Evolutionary conservation across 2,113 vertebrate genomes (phyloP).

Genomic region (Cololabis saira): DNA sequence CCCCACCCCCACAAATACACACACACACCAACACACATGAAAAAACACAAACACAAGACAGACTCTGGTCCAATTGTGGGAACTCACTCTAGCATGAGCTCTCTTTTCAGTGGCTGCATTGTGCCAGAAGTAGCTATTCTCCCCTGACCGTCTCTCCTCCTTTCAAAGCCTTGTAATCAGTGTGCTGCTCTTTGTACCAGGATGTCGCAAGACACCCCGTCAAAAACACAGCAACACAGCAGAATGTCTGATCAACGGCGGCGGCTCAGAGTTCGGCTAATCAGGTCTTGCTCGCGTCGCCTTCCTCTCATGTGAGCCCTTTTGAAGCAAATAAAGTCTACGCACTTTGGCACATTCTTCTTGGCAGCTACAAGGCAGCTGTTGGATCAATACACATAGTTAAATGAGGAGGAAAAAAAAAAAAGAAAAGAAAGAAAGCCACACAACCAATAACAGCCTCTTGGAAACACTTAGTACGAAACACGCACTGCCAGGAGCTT

Average conservation of each 20-base stretch:
- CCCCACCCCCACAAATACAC: slow-evolving; percentile 37
- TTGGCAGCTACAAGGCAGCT: slow-evolving; percentile 77
- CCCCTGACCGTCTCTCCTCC: slow-evolving; percentile 74
- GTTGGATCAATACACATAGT: slow-evolving; percentile 80
- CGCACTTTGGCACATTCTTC: slow-evolving; percentile 73
- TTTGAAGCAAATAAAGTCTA: slow-evolving; percentile 77
- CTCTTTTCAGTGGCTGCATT: slow-evolving; percentile 78
- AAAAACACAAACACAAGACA: slow-evolving; percentile 58
- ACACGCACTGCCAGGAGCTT: slow-evolving; percentile 63
- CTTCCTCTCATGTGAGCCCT: slow-evolving; percentile 66
- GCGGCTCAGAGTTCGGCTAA: slow-evolving; percentile 72
- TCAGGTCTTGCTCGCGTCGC: slow-evolving; percentile 73
- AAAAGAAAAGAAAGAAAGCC: slow-evolving; percentile 8
- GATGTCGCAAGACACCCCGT: slow-evolving; percentile 71
- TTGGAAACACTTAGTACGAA: slow-evolving; percentile 76
- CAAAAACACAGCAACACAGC: slow-evolving; percentile 70
- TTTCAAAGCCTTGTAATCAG: slow-evolving; percentile 80
- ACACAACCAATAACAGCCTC: slow-evolving; percentile 65
- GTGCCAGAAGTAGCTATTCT: slow-evolving; percentile 80
- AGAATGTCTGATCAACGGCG: slow-evolving; percentile 71
- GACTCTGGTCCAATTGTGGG: slow-evolving; percentile 72
- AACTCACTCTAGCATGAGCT: slow-evolving; percentile 79
- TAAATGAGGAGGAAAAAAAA: slow-evolving; percentile 44
- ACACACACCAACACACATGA: slow-evolving; percentile 53
- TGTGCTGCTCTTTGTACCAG: slow-evolving; percentile 75